Conservation (phyloP, 2,113 vertebrate species). For the Hiodon tergisus region DNA sequence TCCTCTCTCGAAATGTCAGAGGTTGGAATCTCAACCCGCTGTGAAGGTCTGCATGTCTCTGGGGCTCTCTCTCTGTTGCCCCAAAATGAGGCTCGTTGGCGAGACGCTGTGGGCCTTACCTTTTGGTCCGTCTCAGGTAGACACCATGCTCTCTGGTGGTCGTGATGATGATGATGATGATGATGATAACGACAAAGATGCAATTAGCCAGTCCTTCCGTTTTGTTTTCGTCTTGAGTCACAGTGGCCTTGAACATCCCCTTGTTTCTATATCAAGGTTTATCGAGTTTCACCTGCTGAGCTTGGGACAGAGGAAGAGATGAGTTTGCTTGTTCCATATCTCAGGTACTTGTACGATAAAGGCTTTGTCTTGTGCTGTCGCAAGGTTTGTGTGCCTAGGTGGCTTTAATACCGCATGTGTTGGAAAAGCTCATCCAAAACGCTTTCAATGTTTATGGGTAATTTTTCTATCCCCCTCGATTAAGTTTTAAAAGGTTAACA, state of each 20-base stretch:
- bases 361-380: conserved; percentile 45
- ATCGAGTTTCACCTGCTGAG: conserved; percentile 30
- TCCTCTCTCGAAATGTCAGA: conserved; percentile 24
- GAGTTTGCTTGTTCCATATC: conserved; percentile 52
- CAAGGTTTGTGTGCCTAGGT: conserved; percentile 17
- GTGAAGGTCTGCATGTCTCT: conserved; percentile 26
- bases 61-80: conserved; percentile 23
- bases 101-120: conserved; percentile 11
- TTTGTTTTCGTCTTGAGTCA: conserved; percentile 53
- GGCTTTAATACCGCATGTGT: conserved; percentile 25
- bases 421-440: conserved; percentile 39
- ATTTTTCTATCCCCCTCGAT: conserved; percentile 31
- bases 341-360: conserved; percentile 52
- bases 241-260: conserved; percentile 64
- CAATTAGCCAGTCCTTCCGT: conserved; percentile 50
- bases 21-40: conserved; percentile 21
- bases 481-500: conserved; percentile 32
- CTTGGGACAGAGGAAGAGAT: conserved; percentile 26
- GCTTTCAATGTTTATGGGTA: conserved; percentile 40
- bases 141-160: conserved; percentile 42
- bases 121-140: conserved; percentile 61
- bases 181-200: conserved; percentile 41
- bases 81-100: background rate
- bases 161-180: conserved; percentile 27
- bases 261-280: conserved; percentile 20